Base-by-base conservation (phyloP, 2,113 vertebrate genomes). In the Myrmophylax atrothorax region DNA sequence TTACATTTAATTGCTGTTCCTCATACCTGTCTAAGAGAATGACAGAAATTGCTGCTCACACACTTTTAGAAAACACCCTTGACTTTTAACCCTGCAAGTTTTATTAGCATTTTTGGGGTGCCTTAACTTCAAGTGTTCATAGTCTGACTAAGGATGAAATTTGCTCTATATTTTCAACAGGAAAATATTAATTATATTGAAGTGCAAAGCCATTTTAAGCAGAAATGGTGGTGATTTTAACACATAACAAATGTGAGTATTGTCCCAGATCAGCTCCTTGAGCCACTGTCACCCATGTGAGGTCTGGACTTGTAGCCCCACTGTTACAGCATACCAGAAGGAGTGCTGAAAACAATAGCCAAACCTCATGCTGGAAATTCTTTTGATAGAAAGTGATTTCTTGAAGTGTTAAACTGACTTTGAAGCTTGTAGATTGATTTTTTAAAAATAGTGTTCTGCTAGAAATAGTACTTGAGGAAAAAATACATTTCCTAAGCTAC, bases 281-380 rank as follows among this genome's bases (percentile, higher is more conserved):
- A 92, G 37, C n/a, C 62, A 8, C 66, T 23, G 42, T 72, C 58
- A 93, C 70, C 73, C 76, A 3, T 8, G 47, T 19, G 44, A 62
- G 14, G 25, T 50, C 59, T 22, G 19, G 1, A 9, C 29, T 74
- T 59, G n/a, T 25, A 86, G 50, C 35, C 5, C 5, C 46, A 28
- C 40, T 77, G 22, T 58, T 60, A 44, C 23, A 49, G 38, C 66
- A 47, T 26, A 63, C 38, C 60, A 56, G 70, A 92, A 83, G 40
- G 33, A 90, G 40, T 40, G 55, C 49, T 68, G 67, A 93, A 89
- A 93, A 92, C 89, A 94, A 90, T 58, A 93, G 60, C 50, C 58
- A 84, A 80, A 56, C 37, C n/a, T 83, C 49, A 58, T 82, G 84
- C 84, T 88, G 92, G 80, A 92, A 93, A 85, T 78, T 29, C 17